These are phyloP conservation scores for Streblospio benedicti DNA, from an alignment of 1,140 invertebrate genomes.

Conservation along the genomic window DNA sequence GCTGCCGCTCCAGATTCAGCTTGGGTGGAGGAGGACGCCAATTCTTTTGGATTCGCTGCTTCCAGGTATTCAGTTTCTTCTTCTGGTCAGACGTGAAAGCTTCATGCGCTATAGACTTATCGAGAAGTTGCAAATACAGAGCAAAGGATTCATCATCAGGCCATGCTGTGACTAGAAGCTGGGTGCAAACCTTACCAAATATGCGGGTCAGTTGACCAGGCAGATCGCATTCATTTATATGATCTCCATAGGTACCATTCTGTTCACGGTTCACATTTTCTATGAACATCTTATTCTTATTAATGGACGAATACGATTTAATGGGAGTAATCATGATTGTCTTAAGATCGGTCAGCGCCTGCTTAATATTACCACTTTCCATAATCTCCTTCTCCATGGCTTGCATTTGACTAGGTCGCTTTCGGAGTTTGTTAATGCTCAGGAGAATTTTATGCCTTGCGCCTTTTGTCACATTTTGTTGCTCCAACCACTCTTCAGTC, in stretches of 20 bases:
- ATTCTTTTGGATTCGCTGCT: conserved; percentile 51
- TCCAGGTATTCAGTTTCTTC: conserved; percentile 60
- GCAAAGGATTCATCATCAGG: conserved; percentile 58
- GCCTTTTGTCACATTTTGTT: conserved; percentile 79
- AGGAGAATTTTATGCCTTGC: conserved; percentile 86
- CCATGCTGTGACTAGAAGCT: conserved; percentile 55
- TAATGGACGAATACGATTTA: conserved; percentile 49
- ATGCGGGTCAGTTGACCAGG: conserved; percentile 64
- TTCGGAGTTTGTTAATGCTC: conserved; percentile 76
- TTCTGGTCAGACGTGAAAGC: conserved; percentile 63
- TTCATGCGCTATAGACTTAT: conserved; percentile 63
- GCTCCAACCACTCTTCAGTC: conserved; percentile 67
- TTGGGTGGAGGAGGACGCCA: conserved; percentile 24
- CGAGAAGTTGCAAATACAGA: conserved; percentile 60
- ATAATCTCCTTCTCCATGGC: conserved; percentile 49
- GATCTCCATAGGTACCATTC: too few species aligned
- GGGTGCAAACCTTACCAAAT: conserved; percentile 67
- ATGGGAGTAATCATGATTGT: conserved; percentile 55
- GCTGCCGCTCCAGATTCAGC: neutral
- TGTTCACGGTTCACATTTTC: too few species aligned
- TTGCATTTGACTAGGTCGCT: conserved; percentile 57
- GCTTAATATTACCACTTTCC: conserved; percentile 53
- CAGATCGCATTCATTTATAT: conserved; percentile 56
- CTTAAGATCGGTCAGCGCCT: conserved; percentile 51
- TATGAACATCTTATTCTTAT: too few species aligned